Conservation (phyloP, 2,113 vertebrate species). For the Macquaria australasica region DNA sequence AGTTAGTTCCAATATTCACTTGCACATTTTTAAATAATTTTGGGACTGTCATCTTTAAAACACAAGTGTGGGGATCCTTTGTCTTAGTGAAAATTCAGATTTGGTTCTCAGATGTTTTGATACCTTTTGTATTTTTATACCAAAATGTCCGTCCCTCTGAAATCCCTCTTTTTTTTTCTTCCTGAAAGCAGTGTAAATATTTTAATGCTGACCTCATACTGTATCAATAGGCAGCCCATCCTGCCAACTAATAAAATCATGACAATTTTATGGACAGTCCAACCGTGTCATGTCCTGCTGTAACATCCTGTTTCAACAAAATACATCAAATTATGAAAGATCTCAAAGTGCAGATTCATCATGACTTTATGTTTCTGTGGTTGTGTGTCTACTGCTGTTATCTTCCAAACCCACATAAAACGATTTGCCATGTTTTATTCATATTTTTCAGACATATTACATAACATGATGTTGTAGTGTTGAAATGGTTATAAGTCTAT, state of each 20-base stretch:
- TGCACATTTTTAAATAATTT: not conserved
- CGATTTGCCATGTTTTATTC: not conserved
- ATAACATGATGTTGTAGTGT: not conserved
- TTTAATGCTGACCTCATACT: not conserved
- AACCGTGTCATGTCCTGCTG: not conserved
- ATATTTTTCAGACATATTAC: not conserved
- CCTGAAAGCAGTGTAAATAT: not conserved
- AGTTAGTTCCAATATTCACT: not conserved
- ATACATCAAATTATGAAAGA: not conserved
- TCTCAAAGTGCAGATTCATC: not conserved
- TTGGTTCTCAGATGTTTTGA: not conserved
- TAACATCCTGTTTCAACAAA: not conserved
- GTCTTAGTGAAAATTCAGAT: not conserved
- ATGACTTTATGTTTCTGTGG: not conserved
- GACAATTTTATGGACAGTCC: not conserved
- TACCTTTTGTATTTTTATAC: not conserved
- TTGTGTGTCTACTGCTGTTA: not conserved
- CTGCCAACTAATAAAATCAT: not conserved
- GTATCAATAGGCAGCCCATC: not conserved
- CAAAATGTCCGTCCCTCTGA: not conserved
- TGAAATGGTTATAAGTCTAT: constrained; percentile 14
- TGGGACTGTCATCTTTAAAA: not conserved
- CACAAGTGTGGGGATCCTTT: not conserved
- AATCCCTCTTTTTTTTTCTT: not conserved
- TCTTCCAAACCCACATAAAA: not conserved